These are phyloP conservation scores for Carassius gibelio DNA, from an alignment of 2,113 vertebrate species.

Conservation along the genomic window DNA sequence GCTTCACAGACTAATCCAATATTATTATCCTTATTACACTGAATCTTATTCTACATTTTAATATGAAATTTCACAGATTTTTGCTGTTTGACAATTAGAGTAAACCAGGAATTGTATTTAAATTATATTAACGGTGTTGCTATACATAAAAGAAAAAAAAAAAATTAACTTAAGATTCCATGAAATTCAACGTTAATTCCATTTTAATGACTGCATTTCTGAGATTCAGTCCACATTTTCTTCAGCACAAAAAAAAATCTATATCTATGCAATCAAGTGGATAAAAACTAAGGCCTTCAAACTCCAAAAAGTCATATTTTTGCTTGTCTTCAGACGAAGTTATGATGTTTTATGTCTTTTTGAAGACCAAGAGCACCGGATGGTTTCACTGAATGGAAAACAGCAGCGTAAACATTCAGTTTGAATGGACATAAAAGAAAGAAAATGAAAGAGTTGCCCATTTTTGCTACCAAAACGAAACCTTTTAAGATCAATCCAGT, in stretches of 20 bases:
- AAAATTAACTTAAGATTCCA: too few relatives aligned
- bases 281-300: not conserved
- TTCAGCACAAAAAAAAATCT: not conserved
- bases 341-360: not conserved
- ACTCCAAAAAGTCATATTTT: not conserved
- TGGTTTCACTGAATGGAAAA: not conserved
- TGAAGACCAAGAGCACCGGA: not conserved
- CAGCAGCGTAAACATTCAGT: not conserved
- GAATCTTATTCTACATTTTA: too few relatives aligned
- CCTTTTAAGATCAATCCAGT: not conserved
- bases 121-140: not conserved
- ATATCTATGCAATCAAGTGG: not conserved
- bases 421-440: not conserved
- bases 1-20: not conserved
- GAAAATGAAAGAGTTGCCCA: not conserved
- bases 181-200: not conserved
- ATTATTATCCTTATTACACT: not conserved
- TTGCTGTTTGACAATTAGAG: not conserved
- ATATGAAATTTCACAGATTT: too few relatives aligned
- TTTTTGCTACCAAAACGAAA: not conserved
- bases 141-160: not conserved
- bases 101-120: not conserved
- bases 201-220: not conserved
- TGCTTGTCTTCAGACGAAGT: not conserved
- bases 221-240: not conserved